Evolutionary conservation across 1,140 invertebrate genomes (phyloP).

Genomic region (Sesamia nonagrioides): DNA sequence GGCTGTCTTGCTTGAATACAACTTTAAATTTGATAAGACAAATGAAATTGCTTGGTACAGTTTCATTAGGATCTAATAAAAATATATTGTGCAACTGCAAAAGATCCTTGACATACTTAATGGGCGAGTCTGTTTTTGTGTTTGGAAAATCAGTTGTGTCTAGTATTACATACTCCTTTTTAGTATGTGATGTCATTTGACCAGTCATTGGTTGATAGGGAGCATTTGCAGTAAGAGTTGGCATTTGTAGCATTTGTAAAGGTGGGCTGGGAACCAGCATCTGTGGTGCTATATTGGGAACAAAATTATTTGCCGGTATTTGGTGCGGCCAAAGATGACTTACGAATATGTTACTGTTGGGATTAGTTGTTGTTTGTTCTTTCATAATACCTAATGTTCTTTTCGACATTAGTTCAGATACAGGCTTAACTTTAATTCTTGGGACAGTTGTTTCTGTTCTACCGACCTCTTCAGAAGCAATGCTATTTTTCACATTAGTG

Average conservation of each 20-base stretch:
- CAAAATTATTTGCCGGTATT: background rate
- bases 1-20: slow-evolving; percentile 66
- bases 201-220: background rate
- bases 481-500: background rate
- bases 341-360: slow-evolving; percentile 22
- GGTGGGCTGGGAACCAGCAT: background rate
- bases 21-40: slow-evolving; percentile 78
- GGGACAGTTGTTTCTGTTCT: slow-evolving; percentile 49
- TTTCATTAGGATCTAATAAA: slow-evolving; percentile 58
- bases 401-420: slow-evolving; percentile 73
- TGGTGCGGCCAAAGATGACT: slow-evolving; percentile 19
- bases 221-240: background rate
- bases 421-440: slow-evolving; percentile 78
- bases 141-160: slow-evolving; percentile 74
- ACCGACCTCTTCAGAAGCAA: background rate
- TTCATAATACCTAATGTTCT: slow-evolving; percentile 49
- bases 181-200: background rate
- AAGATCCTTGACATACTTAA: slow-evolving; percentile 71
- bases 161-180: slow-evolving; percentile 61
- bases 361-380: slow-evolving; percentile 4
- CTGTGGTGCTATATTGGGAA: slow-evolving; percentile 2
- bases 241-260: slow-evolving; percentile 3
- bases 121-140: slow-evolving; percentile 70
- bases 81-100: slow-evolving; percentile 68
- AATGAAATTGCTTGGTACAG: slow-evolving; percentile 49